These are phyloP conservation scores for Drosophila eugracilis DNA, from an alignment of 1,140 invertebrate genomes.

Conservation along the genomic window DNA sequence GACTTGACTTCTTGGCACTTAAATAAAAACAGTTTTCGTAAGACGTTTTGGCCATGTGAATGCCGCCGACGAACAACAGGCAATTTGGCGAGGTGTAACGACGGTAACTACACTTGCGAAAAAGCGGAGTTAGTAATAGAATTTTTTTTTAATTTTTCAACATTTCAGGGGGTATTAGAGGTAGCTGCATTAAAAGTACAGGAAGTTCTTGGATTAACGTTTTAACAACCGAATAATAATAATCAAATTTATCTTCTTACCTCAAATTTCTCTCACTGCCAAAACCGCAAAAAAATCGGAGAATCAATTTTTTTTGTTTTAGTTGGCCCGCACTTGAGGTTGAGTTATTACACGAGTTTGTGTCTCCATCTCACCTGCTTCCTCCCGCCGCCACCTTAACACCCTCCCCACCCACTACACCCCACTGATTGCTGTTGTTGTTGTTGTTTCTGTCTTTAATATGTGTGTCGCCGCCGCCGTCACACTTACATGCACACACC, in stretches of 20 bases:
- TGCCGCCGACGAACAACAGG: constrained; percentile 36
- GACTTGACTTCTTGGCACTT: constrained; percentile 41
- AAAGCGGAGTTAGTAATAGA: not conserved
- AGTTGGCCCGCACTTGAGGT: constrained; percentile 73
- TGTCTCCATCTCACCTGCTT: constrained; percentile 43
- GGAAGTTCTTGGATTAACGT: no score
- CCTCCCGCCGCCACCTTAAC: constrained; percentile 18
- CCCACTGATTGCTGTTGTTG: not conserved
- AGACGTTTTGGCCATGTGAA: constrained; percentile 57
- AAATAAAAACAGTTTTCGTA: constrained; percentile 44
- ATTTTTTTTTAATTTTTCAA: not conserved
- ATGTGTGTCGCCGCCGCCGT: constrained; percentile 53
- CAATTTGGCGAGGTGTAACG: constrained; percentile 43
- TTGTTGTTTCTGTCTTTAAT: constrained; percentile 22
- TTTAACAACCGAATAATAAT: no score
- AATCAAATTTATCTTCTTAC: no score
- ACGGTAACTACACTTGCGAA: constrained; percentile 27
- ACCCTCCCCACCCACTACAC: constrained; percentile 1
- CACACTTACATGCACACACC: constrained; percentile 35
- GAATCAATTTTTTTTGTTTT: constrained; percentile 31
- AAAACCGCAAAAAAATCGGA: constrained; percentile 33
- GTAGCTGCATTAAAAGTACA: no score
- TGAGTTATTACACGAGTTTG: constrained; percentile 73
- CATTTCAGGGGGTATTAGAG: not conserved
- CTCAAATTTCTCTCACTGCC: constrained; percentile 25